phyloP scores from a whole-genome alignment of 2,888 invertebrate species.

The Polydrusus pterygomalis region DNA sequence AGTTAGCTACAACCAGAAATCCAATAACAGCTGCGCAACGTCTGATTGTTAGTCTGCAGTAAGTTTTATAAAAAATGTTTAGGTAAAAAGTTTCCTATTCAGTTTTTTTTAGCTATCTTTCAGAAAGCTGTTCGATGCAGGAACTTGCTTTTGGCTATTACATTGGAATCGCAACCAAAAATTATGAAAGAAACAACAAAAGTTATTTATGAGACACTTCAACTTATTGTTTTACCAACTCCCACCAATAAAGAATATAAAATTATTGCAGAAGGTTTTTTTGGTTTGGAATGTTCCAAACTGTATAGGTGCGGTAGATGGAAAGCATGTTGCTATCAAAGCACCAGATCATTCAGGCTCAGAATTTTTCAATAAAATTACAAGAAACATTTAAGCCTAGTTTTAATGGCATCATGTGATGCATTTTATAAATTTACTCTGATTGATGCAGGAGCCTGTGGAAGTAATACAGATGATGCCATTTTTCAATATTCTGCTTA shows the following conservation, averaged over 20 bases:
- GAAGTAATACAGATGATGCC: slow-evolving; percentile 62
- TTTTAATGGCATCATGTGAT: too few species aligned
- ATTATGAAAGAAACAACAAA: slow-evolving; percentile 58
- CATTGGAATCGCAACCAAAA: slow-evolving; percentile 62
- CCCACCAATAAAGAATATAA: slow-evolving; percentile 6
- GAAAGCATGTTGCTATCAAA: slow-evolving; percentile 13
- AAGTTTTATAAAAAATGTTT: too few species aligned
- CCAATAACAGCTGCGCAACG: too few species aligned
- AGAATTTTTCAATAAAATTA: too few species aligned
- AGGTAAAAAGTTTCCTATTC: too few species aligned
- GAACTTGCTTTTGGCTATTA: slow-evolving; percentile 55
- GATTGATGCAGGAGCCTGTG: slow-evolving; percentile 63
- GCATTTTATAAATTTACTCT: slow-evolving; percentile 59
- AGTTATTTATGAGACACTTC: slow-evolving; percentile 63
- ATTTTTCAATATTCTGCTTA: too few species aligned
- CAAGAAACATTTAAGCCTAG: too few species aligned
- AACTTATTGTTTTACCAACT: background rate
- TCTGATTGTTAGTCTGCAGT: too few species aligned
- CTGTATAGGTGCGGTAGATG: too few species aligned
- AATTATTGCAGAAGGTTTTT: slow-evolving; percentile 21
- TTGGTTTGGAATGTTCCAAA: slow-evolving; percentile 17
- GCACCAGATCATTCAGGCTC: too few species aligned
- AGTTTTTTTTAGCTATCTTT: slow-evolving; percentile 16
- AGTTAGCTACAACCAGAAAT: too few species aligned
- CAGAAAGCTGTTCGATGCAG: too few species aligned